phyloP scores from a whole-genome alignment of 2,113 vertebrate species.

The Engystomops pustulosus region DNA sequence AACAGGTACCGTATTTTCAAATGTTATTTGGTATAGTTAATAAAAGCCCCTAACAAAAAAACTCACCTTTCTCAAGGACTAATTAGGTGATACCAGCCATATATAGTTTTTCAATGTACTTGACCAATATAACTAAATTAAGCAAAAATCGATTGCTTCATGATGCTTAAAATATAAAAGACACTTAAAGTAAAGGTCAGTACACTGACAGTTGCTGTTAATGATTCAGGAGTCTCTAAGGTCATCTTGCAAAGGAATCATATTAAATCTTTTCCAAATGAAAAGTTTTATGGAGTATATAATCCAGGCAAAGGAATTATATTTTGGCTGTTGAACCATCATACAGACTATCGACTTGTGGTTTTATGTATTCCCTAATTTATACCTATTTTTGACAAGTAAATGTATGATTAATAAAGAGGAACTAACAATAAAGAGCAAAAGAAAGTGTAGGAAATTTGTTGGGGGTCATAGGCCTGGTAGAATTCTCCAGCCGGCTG shows the following conservation, averaged over 20 bases:
- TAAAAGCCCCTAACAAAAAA: neutral
- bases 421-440: constrained; percentile 7
- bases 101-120: constrained; percentile 15
- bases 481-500: neutral
- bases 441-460: constrained; percentile 19
- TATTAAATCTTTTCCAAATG: constrained; percentile 41
- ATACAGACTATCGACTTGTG: neutral
- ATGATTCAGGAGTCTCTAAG: constrained; percentile 48
- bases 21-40: neutral
- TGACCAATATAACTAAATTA: constrained; percentile 47
- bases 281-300: constrained; percentile 32
- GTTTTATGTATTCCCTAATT: constrained; percentile 2
- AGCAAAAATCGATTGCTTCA: constrained; percentile 42
- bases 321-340: constrained; percentile 27
- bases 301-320: constrained; percentile 7
- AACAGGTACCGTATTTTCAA: neutral
- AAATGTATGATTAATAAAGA: constrained; percentile 9
- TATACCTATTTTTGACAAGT: constrained; percentile 2
- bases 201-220: constrained; percentile 45
- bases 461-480: neutral
- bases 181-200: constrained; percentile 49
- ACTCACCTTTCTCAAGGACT: constrained; percentile 6
- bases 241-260: constrained; percentile 32
- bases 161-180: constrained; percentile 50
- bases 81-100: neutral